A percentile compares a stretch with the other conserved stretches of the same genome.
Evolutionary conservation across 2,113 vertebrate species (phyloP).

Genomic region (Ranitomeya imitator): DNA sequence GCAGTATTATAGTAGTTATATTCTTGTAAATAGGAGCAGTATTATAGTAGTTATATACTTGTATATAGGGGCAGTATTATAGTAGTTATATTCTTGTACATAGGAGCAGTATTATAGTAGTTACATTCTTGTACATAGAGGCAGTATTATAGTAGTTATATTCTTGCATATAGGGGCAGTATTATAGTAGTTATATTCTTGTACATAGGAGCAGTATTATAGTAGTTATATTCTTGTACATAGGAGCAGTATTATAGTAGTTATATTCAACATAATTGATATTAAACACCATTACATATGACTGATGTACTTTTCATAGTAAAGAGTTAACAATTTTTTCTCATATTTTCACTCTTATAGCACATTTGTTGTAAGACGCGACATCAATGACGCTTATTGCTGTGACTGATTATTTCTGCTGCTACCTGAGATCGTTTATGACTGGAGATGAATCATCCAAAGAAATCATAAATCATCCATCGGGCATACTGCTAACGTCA

Average conservation of each 20-base stretch:
- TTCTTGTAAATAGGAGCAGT: too few relatives aligned
- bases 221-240: not conserved
- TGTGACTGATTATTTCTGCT: not conserved
- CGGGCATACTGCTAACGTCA: not conserved
- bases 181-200: not conserved
- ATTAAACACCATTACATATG: not conserved
- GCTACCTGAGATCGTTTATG: not conserved
- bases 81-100: too few relatives aligned
- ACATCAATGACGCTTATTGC: not conserved
- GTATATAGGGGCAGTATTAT: too few relatives aligned
- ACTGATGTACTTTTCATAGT: not conserved
- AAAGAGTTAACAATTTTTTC: not conserved
- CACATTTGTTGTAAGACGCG: not conserved
- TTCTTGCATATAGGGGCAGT: not conserved
- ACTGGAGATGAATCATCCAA: not conserved
- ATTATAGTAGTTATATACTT: too few relatives aligned
- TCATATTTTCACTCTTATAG: not conserved
- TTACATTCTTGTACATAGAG: not conserved
- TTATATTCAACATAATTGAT: not conserved
- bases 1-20: too few relatives aligned
- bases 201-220: not conserved
- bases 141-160: conserved; percentile 6
- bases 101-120: too few relatives aligned
- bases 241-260: not conserved
- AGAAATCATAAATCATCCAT: not conserved